Evolutionary conservation across 1,140 invertebrate species (phyloP), one percentile per base, ranked within the genome.

Genomic region (Hylaeus volcanicus): DNA sequence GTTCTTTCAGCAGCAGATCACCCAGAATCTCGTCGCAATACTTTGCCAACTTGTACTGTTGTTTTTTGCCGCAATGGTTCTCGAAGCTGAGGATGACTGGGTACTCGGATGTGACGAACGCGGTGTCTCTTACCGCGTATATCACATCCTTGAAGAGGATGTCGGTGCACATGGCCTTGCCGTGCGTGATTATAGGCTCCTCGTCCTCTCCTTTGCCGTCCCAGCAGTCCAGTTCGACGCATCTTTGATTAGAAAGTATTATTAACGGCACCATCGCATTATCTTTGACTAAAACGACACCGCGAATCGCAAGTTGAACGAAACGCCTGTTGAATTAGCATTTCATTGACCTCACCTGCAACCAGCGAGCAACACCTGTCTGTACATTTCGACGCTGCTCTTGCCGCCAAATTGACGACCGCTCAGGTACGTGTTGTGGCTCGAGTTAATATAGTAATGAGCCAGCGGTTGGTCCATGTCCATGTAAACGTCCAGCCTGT

Each of bases 111-210:
- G 99, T 99, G 8, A 99, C 98, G 93, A 99, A 99, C 39, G 99
- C 99, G 26, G 98, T 99, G 92, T 99, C 99, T 88, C 98, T 94
- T 53, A 99, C 97, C 5, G 99, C 99, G 90, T 98, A 97, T 88
- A 99, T 99, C 39, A 99, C 99, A 94, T 99, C 99, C 95, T 98
- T 99, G 93, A 99, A 99, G n/a, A 99, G 93, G 86, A 99, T 99
- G 93, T 99, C 98, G 1, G 98, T 99, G 92, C 99, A 99, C 98
- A 99, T 99, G 1, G 99, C 99, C 94, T 99, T 99, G 12, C 99
- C 99, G 93, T 99, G 99, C 55, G 99, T 99, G 82, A 99, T 99
- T 88, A 99, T 99, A 2, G 99, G 99, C 88, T 99, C 98, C 92
- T 99, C 98, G 90, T 99, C 99, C 94, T 99, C 97, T 60, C 96